Conservation (phyloP, 2,888 invertebrate species). For the Patella depressa region DNA sequence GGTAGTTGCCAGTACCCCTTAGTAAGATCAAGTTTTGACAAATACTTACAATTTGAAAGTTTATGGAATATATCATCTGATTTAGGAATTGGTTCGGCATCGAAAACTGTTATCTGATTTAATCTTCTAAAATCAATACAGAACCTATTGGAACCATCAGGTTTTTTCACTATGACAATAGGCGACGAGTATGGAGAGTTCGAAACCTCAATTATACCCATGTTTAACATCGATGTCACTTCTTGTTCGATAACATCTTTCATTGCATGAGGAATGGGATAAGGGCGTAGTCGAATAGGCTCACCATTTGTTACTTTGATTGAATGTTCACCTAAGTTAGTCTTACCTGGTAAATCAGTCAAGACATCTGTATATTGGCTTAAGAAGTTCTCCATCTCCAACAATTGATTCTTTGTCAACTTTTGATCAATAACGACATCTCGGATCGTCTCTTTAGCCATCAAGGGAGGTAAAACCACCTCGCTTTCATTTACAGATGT, state of each 20-base stretch:
- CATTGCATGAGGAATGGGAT: conserved; percentile 33
- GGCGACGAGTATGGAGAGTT: conserved; percentile 38
- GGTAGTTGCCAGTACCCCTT: not conserved
- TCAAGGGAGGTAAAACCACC: not conserved
- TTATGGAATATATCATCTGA: not conserved
- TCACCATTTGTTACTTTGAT: conserved; percentile 21
- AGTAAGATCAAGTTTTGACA: not conserved
- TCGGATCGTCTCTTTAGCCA: not conserved
- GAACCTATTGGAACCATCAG: conserved; percentile 36
- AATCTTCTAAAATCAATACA: conserved; percentile 43
- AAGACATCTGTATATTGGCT: not conserved
- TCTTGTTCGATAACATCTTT: not conserved
- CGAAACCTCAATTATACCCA: conserved; percentile 38
- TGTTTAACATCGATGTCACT: conserved; percentile 32
- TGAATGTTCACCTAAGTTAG: conserved; percentile 19
- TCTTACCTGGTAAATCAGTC: conserved; percentile 13
- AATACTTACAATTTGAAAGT: not conserved
- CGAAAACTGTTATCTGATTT: conserved; percentile 41
- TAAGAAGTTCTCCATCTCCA: not conserved
- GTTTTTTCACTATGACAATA: conserved; percentile 37
- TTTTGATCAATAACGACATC: not conserved
- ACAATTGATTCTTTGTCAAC: too few species aligned
- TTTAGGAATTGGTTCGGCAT: conserved; percentile 33
- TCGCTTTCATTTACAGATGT: not conserved
- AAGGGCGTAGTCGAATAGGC: conserved; percentile 23